Evolutionary conservation across 2,888 invertebrate genomes (phyloP).

Genomic region (Himalopsyche kuldschensis): DNA sequence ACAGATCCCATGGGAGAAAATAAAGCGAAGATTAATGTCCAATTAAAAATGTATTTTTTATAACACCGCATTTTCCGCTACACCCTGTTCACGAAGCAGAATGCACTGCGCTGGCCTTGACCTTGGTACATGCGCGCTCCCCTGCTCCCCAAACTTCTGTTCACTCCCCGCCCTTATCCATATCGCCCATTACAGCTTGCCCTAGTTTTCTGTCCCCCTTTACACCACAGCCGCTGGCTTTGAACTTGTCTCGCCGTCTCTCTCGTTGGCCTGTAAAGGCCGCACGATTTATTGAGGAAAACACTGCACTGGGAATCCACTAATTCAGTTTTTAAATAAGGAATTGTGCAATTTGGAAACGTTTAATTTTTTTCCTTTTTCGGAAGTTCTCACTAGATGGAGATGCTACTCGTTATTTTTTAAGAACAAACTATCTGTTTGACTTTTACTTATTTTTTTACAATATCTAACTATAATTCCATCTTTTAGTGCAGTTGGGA

Average conservation of each 20-base stretch:
- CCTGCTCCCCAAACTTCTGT: conserved; percentile 23
- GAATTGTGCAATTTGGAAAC: not conserved
- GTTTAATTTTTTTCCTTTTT: not conserved
- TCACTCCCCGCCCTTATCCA: conserved; percentile 40
- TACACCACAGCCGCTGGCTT: conserved; percentile 8
- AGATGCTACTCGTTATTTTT: not conserved
- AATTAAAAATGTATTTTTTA: not conserved
- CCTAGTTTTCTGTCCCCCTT: conserved; percentile 35
- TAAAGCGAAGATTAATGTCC: no score
- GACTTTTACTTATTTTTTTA: no score
- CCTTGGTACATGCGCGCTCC: conserved; percentile 33
- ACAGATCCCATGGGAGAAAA: no score
- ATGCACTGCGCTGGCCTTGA: conserved; percentile 33
- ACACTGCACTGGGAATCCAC: not conserved
- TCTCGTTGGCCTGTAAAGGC: not conserved
- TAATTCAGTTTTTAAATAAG: not conserved
- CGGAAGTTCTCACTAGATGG: not conserved
- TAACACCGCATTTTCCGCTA: not conserved
- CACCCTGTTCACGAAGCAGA: conserved; percentile 8
- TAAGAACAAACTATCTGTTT: no score
- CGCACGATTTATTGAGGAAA: not conserved
- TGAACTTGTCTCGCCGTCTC: not conserved
- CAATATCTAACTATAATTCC: no score
- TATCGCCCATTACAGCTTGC: conserved; percentile 36
- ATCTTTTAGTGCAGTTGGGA: no score